These are phyloP conservation scores for Mongoloraphidia duomilia DNA, from an alignment of 2,888 invertebrate genomes.

Conservation along the genomic window DNA sequence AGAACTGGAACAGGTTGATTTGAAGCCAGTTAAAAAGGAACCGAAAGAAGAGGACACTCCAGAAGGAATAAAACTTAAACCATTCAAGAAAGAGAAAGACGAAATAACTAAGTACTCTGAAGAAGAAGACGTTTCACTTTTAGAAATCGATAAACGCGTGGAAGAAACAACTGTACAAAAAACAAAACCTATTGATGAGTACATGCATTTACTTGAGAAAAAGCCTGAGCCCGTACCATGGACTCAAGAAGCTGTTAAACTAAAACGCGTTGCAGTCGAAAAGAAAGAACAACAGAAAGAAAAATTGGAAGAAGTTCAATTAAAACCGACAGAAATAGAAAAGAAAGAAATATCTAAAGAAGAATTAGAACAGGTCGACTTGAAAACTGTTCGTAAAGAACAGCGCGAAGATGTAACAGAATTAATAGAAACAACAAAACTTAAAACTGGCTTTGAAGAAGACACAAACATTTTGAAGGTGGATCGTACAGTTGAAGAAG, in stretches of 20 bases:
- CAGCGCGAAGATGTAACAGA: constrained; percentile 8
- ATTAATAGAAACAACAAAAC: constrained; percentile 1
- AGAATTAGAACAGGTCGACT: constrained; percentile 31
- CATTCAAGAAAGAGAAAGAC: constrained; percentile 11
- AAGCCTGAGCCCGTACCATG: constrained; percentile 18
- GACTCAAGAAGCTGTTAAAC: constrained; percentile 25
- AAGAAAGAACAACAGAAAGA: constrained; percentile 28
- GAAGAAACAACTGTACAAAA: constrained; percentile 6
- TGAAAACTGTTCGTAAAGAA: constrained; percentile 36
- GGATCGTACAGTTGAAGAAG: constrained; percentile 6
- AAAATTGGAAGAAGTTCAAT: constrained; percentile 31
- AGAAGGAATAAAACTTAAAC: constrained; percentile 6
- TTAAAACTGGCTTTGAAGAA: not conserved
- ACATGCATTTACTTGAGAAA: constrained; percentile 12
- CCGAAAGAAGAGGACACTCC: constrained; percentile 13
- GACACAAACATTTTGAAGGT: constrained; percentile 6
- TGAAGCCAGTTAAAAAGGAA: constrained; percentile 17
- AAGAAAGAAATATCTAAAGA: constrained; percentile 23
- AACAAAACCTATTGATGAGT: constrained; percentile 4
- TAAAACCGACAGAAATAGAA: constrained; percentile 40
- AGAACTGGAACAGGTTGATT: constrained; percentile 17
- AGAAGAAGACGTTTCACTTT: not conserved
- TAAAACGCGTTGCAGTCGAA: constrained; percentile 28
- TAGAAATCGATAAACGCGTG: constrained; percentile 7
- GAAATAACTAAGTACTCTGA: constrained; percentile 5